Evolutionary conservation across 2,797 vertebrate genomes (phyloP).

Genomic region (Myotis vivesi): DNA sequence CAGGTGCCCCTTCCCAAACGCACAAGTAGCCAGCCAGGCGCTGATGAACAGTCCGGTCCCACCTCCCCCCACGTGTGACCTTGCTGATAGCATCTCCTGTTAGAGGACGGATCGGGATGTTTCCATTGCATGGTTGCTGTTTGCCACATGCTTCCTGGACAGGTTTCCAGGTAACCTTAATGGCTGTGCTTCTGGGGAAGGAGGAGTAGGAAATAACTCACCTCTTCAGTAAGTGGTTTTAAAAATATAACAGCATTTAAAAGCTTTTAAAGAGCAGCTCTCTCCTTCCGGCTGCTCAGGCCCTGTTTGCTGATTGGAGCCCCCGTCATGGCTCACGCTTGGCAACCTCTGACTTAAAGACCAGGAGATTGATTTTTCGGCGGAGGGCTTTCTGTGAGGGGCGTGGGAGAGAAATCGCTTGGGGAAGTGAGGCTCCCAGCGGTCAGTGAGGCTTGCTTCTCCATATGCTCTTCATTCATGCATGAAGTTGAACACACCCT

Average conservation of each 20-base stretch:
- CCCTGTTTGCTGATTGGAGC: conserved; percentile 64
- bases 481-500: not conserved
- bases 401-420: not conserved
- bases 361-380: conserved; percentile 12
- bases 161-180: conserved; percentile 69
- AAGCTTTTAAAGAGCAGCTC: conserved; percentile 62
- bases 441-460: not conserved
- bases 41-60: not conserved
- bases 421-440: not conserved
- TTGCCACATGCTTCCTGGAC: conserved; percentile 36
- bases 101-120: conserved; percentile 37
- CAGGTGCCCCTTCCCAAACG: not conserved
- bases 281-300: not conserved
- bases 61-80: not conserved
- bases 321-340: not conserved
- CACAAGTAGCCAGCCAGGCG: not conserved
- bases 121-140: conserved; percentile 21
- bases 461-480: not conserved
- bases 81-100: conserved; percentile 32
- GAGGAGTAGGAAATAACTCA: conserved; percentile 49
- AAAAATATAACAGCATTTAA: conserved; percentile 65
- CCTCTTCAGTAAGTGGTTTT: conserved; percentile 54
- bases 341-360: conserved; percentile 18
- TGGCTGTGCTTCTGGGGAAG: conserved; percentile 56
- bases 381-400: not conserved